Evolutionary conservation across 2,113 vertebrate species (phyloP), one percentile per base, ranked within the genome.

Genomic region (Lophura nycthemera): DNA sequence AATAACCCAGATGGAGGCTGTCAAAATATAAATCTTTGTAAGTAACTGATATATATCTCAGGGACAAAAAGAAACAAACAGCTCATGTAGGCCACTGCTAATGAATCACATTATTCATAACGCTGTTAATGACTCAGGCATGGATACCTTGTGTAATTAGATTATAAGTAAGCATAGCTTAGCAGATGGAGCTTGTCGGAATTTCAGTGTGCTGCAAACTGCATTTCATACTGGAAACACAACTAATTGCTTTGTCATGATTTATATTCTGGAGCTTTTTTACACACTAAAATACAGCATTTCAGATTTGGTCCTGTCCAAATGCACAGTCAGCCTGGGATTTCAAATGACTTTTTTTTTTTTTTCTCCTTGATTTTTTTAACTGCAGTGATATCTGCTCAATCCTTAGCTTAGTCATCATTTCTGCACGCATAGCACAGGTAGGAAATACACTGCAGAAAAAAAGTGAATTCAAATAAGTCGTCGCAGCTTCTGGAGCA

Each of bases 111-210:
- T 93, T 63, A 60, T 80, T 93, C 91, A 91, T 70, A 56, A n/a
- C 30, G 84, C 89, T 60, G 92, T 69, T 89, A 96, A 95, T 61
- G 96, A 30, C 70, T 90, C 92, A 66, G 89, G 91, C 96, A 82
- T 5, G 2, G 79, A 59, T 70, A 90, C 90, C 94, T 90, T 71
- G 85, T 24, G 78, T 91, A 92, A 96, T 96, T 95, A 64, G 94
- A 96, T 96, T 88, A 76, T 18, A 47, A 77, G 73, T 88, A 91
- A 92, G 92, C 81, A 20, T 19, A 32, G 84, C 14, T 80, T 54
- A 89, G 95, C 96, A 95, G 90, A 87, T 93, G 90, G 92, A 90
- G 90, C 66, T 61, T 91, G 87, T 92, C 88, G 30, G 82, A 66
- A 24, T 71, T 83, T 52, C 21, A 70, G 84, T 73, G 7, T 3